Evolutionary conservation across 2,888 invertebrate species (phyloP).

Genomic region (Chrysodeixis includens): DNA sequence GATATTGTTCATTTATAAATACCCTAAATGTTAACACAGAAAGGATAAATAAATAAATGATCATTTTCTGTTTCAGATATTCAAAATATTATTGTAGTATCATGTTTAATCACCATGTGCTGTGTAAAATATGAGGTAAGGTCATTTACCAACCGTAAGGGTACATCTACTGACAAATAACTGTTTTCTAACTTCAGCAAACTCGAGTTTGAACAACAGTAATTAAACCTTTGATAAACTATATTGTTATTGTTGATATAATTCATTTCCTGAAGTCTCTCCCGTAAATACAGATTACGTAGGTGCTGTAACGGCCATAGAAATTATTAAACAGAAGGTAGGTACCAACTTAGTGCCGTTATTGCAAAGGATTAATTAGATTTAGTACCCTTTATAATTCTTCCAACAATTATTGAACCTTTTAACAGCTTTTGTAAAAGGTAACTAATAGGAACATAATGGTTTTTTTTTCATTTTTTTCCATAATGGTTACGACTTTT

Average conservation of each 20-base stretch:
- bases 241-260: conserved; percentile 23
- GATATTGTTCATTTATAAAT: too few relatives aligned
- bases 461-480: too few relatives aligned
- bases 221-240: conserved; percentile 27
- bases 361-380: too few relatives aligned
- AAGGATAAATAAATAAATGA: too few relatives aligned
- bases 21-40: too few relatives aligned
- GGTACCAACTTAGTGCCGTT: neutral
- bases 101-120: neutral
- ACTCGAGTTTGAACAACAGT: conserved; percentile 20
- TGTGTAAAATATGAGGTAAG: neutral
- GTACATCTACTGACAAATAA: conserved; percentile 4
- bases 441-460: too few relatives aligned
- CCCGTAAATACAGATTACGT: neutral
- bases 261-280: conserved; percentile 17
- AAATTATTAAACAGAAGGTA: neutral
- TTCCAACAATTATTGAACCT: too few relatives aligned
- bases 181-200: conserved; percentile 11
- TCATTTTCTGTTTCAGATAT: too few relatives aligned
- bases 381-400: too few relatives aligned
- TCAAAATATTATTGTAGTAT: too few relatives aligned
- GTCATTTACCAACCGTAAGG: neutral
- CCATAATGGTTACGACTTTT: too few relatives aligned
- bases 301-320: neutral
- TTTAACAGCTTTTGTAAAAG: too few relatives aligned